Base-by-base conservation (phyloP, 2,113 vertebrate genomes). In the Paraplagusia blochii region DNA sequence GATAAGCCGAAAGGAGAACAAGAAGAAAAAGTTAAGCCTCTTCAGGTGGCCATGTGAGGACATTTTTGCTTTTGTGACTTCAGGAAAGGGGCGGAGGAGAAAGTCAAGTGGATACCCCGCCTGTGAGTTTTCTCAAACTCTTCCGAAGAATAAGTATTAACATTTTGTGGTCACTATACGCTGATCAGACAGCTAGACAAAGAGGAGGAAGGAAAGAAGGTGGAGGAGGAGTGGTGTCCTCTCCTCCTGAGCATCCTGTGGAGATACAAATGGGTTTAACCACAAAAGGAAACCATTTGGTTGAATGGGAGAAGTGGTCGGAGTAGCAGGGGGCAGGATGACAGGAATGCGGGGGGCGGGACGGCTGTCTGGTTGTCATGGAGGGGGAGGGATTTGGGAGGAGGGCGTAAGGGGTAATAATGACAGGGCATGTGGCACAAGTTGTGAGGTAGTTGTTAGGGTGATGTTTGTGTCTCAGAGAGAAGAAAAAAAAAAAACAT, bases 201-300 rank as follows among this genome's bases (percentile, higher is more conserved):
- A 9, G 40, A 45, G n/a, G 38, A 51, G 2, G 45, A 52, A 18
- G 53, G 35, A 7, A 34, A 49, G 12, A 33, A 46, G 1, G 45
- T 43, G 33, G 45, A 59, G 9, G 50, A 59, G 13, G 51, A 40
- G 18, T 5, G 5, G 17, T 1, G 10, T 9, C 17, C 1, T 16
- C 45, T 46, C 63, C 42, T 60, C 33, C 50, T 55, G 53, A 50
- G 67, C 10, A 34, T 43, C 66, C 69, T 72, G 53, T 48, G 47
- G 71, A 53, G 62, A 72, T 66, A 73, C 75, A 76, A 78, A 76
- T 61, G 72, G 34, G 5, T 40, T 56, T 0, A 9, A 61, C 44
- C 49, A 68, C 63, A 64, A 74, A 82, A 76, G 63, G 61, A 65
- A 69, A 43, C 59, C 80, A 74, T 68, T 73, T 76, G 73, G 56